Conservation (phyloP, 2,797 vertebrate species). For the Chrysolophus pictus region DNA sequence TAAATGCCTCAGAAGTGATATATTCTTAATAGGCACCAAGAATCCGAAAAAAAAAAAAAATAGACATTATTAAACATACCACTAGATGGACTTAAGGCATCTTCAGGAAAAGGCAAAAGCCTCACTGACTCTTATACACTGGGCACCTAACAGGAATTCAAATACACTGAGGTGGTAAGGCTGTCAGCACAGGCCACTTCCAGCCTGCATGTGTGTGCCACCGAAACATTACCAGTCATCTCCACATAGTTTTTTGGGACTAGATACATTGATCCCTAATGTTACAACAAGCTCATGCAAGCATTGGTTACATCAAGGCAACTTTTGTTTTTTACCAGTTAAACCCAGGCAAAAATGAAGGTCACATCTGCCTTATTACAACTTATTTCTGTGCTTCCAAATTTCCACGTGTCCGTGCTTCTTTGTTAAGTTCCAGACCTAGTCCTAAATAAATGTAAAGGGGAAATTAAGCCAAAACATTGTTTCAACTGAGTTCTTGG, state of each 20-base stretch:
- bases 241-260: neutral
- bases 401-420: neutral
- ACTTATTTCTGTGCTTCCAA: neutral
- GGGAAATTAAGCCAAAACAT: neutral
- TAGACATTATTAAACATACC: neutral
- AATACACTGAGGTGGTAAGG: neutral
- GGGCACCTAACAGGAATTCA: neutral
- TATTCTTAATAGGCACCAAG: neutral
- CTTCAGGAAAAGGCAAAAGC: constrained; percentile 19
- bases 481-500: neutral
- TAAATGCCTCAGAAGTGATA: neutral
- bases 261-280: neutral
- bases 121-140: neutral
- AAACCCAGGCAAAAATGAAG: neutral
- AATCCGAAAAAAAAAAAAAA: neutral
- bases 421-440: neutral
- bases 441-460: neutral
- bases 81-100: constrained; percentile 20
- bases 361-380: neutral
- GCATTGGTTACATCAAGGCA: neutral
- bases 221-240: neutral
- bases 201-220: neutral
- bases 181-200: neutral
- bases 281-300: neutral
- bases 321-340: neutral